Percentiles rank a stretch among this genome's conserved stretches.
Evolutionary conservation across 2,888 invertebrate species (phyloP).

Genomic region (Drosophila peninsularis): DNA sequence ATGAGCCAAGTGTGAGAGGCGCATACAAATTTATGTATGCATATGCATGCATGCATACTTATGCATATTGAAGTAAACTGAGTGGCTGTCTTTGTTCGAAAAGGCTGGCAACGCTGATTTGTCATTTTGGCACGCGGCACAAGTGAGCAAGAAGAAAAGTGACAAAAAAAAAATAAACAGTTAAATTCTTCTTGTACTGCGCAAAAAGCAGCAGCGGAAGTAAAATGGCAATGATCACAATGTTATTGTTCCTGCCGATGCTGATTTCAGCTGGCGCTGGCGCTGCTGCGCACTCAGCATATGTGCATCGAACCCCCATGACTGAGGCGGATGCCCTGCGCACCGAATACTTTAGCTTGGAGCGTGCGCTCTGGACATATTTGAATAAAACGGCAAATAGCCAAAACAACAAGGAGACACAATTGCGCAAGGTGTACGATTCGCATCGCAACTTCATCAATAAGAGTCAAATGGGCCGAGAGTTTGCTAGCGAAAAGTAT

Average conservation of each 20-base stretch:
- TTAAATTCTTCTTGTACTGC: slow-evolving; percentile 6
- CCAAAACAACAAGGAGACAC: slow-evolving; percentile 70
- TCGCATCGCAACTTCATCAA: slow-evolving; percentile 79
- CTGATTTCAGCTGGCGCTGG: background rate
- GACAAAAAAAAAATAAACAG: background rate
- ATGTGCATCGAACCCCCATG: slow-evolving; percentile 36
- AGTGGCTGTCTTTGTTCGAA: slow-evolving; percentile 36
- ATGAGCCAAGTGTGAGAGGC: slow-evolving; percentile 9
- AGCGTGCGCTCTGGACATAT: slow-evolving; percentile 84
- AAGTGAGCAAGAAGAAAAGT: slow-evolving; percentile 1
- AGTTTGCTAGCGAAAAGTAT: slow-evolving; percentile 73
- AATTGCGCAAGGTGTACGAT: slow-evolving; percentile 82
- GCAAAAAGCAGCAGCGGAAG: slow-evolving; percentile 13
- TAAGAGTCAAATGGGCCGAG: slow-evolving; percentile 52
- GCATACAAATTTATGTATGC: slow-evolving; percentile 1
- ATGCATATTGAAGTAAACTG: background rate
- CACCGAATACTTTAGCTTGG: slow-evolving; percentile 86
- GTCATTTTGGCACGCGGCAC: slow-evolving; percentile 8
- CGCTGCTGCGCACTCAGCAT: slow-evolving; percentile 33
- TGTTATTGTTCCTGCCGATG: slow-evolving; percentile 13
- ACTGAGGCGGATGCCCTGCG: slow-evolving; percentile 87
- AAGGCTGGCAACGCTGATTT: slow-evolving; percentile 52
- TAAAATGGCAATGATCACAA: slow-evolving; percentile 17
- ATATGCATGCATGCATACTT: background rate
- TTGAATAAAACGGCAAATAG: slow-evolving; percentile 69